Evolutionary conservation across 2,888 invertebrate genomes (phyloP).

Genomic region (Sinotaia quadrata): DNA sequence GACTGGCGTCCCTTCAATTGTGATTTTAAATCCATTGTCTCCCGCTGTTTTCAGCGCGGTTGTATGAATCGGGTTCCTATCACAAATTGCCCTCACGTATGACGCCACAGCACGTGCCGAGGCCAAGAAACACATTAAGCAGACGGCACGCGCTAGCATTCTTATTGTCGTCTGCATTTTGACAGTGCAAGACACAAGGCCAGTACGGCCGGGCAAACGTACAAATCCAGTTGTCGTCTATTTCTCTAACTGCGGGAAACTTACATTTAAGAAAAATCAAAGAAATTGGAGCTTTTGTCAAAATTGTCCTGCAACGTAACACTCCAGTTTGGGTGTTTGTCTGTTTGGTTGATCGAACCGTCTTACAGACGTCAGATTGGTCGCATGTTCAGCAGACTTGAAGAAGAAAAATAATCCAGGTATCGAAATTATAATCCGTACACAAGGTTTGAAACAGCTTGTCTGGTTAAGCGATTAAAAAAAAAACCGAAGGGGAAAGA

Average conservation of each 20-base stretch:
- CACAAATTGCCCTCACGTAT: slow-evolving; percentile 37
- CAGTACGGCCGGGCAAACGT: background rate
- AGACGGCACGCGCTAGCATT: slow-evolving; percentile 12
- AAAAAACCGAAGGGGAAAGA: too few species aligned
- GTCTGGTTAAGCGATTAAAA: too few species aligned
- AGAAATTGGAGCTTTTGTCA: too few species aligned
- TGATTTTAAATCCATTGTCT: slow-evolving; percentile 39
- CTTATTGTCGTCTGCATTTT: slow-evolving; percentile 20
- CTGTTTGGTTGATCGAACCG: too few species aligned
- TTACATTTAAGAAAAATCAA: too few species aligned
- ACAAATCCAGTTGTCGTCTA: too few species aligned
- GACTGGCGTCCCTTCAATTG: slow-evolving; percentile 28
- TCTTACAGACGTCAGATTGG: too few species aligned
- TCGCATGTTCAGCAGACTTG: too few species aligned
- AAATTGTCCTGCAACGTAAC: too few species aligned
- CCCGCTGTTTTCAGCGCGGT: slow-evolving; percentile 29
- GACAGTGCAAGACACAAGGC: background rate
- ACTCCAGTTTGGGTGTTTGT: too few species aligned
- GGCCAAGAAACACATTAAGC: slow-evolving; percentile 9
- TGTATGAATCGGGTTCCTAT: slow-evolving; percentile 38
- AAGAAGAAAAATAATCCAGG: background rate
- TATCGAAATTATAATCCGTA: slow-evolving; percentile 3
- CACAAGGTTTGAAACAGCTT: too few species aligned
- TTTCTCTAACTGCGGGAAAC: too few species aligned
- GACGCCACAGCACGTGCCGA: slow-evolving; percentile 23